These are phyloP conservation scores for Belonocnema kinseyi DNA, from an alignment of 1,140 invertebrate species.

Conservation along the genomic window DNA sequence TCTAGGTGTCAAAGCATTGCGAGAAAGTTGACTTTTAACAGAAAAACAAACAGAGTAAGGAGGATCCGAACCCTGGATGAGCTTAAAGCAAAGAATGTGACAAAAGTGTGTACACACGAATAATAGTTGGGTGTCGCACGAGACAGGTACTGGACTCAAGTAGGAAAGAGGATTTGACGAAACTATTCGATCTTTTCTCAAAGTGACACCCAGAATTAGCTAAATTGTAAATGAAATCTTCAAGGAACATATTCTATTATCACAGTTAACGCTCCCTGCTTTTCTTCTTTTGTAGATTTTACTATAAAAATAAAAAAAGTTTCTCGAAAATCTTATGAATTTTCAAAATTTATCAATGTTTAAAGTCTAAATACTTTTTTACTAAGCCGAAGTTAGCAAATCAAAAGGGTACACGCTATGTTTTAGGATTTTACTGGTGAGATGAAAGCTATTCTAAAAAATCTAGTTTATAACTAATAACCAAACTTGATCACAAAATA, in stretches of 20 bases:
- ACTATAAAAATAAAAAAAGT: neutral
- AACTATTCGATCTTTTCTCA: constrained; percentile 8
- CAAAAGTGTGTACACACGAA: constrained; percentile 30
- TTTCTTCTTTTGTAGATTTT: neutral
- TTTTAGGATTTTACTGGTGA: no score
- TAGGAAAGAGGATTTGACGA: neutral
- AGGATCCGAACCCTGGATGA: neutral
- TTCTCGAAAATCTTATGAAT: neutral
- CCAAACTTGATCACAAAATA: no score
- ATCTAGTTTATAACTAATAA: no score
- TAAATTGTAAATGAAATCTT: constrained; percentile 19
- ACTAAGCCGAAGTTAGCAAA: no score
- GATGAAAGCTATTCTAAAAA: no score
- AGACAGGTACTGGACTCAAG: neutral
- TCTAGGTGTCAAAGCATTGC: constrained; percentile 19
- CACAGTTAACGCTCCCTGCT: neutral
- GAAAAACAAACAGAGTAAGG: constrained; percentile 7
- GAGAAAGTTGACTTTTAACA: constrained; percentile 31
- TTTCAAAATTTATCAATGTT: no score
- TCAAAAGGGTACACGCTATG: no score
- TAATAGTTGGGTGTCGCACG: constrained; percentile 9
- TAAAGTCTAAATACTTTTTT: no score
- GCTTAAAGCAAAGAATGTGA: constrained; percentile 26
- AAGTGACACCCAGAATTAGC: neutral
- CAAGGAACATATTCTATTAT: constrained; percentile 10